phyloP scores from a whole-genome alignment of 2,888 invertebrate genomes.

The Drosophila putrida region DNA sequence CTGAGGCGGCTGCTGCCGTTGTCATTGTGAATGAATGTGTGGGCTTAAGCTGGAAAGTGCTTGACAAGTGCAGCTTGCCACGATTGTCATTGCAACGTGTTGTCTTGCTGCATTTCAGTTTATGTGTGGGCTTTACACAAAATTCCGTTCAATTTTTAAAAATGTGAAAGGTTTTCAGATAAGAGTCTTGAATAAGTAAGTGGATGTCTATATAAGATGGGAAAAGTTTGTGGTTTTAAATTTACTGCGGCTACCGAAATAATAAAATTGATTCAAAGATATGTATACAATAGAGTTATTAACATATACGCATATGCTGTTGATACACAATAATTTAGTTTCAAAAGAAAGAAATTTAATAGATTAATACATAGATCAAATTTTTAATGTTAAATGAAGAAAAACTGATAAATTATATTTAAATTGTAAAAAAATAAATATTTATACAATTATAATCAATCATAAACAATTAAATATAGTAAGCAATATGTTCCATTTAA shows the following conservation, averaged over 20 bases:
- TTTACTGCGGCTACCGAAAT: constrained; percentile 22
- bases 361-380: too few species aligned
- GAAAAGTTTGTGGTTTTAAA: constrained; percentile 22
- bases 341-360: too few species aligned
- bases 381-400: not conserved
- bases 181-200: constrained; percentile 12
- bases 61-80: constrained; percentile 71
- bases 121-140: constrained; percentile 22
- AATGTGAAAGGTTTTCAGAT: constrained; percentile 62
- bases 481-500: too few species aligned
- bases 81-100: constrained; percentile 43
- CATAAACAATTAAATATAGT: too few species aligned
- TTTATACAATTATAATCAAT: too few species aligned
- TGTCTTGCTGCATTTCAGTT: constrained; percentile 22
- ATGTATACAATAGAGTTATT: too few species aligned
- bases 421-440: not conserved
- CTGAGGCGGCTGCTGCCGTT: constrained; percentile 13
- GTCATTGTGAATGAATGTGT: constrained; percentile 44
- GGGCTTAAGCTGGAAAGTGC: constrained; percentile 61
- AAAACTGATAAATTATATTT: not conserved
- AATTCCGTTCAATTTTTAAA: constrained; percentile 24
- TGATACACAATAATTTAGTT: too few species aligned
- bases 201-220: constrained; percentile 2
- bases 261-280: not conserved
- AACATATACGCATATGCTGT: too few species aligned